These are phyloP conservation scores for Enteromius anoplus DNA, from an alignment of 2,797 vertebrate genomes.

Conservation along the genomic window DNA sequence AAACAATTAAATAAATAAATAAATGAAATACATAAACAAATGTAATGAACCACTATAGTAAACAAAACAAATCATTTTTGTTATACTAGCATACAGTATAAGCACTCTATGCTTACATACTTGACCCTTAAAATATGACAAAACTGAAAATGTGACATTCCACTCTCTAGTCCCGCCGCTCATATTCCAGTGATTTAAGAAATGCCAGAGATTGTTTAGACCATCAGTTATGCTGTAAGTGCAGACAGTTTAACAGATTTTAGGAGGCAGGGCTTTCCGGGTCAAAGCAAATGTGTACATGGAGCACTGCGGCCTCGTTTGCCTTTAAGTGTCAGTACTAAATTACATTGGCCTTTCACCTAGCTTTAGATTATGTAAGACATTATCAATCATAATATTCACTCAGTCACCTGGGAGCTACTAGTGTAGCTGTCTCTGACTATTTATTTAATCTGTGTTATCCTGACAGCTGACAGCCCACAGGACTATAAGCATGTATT, in stretches of 20 bases:
- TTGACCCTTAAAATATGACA: conserved; percentile 30
- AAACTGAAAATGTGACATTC: neutral
- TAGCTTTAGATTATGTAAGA: conserved; percentile 71
- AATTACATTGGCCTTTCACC: conserved; percentile 72
- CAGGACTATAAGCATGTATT: neutral
- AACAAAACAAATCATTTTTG: neutral
- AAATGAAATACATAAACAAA: neutral
- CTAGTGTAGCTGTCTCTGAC: conserved; percentile 37
- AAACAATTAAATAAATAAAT: neutral
- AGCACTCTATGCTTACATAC: neutral
- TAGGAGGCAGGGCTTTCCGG: conserved; percentile 24
- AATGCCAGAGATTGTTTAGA: conserved; percentile 30
- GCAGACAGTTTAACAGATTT: conserved; percentile 48
- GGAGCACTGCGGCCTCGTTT: conserved; percentile 40
- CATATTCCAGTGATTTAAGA: conserved; percentile 43
- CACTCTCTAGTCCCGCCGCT: conserved; percentile 13
- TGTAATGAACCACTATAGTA: neutral
- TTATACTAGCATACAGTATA: neutral
- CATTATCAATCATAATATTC: conserved; percentile 70
- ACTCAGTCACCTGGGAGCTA: conserved; percentile 30
- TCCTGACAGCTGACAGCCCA: conserved; percentile 15
- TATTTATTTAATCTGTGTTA: conserved; percentile 32
- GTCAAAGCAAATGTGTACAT: conserved; percentile 49
- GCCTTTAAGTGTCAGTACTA: conserved; percentile 61
- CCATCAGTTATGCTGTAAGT: conserved; percentile 39